A percentile compares a stretch with the other conserved stretches of the same genome.
phyloP scores from a whole-genome alignment of 1,140 invertebrate genomes.

The Nylanderia fulva region DNA sequence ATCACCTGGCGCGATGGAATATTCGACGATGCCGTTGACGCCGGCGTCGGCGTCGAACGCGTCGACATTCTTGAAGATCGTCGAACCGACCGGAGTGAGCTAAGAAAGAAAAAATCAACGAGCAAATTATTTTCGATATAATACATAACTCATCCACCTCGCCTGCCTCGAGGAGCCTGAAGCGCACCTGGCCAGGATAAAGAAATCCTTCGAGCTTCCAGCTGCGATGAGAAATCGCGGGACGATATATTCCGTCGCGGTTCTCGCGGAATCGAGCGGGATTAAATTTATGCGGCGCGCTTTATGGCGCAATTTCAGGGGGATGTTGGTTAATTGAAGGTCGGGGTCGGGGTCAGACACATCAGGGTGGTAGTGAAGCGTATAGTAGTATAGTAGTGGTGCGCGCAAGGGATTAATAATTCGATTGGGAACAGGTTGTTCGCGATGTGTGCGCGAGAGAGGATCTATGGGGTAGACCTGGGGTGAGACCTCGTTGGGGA shows the following conservation, averaged over 20 bases:
- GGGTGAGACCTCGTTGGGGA: constrained; percentile 6
- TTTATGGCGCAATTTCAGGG: constrained; percentile 14
- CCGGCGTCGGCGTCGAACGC: constrained; percentile 94
- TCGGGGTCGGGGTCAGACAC: constrained; percentile 52
- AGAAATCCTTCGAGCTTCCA: constrained; percentile 39
- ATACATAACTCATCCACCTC: background rate
- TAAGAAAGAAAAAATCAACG: constrained; percentile 82
- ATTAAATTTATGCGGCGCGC: constrained; percentile 43
- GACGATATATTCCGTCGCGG: constrained; percentile 39
- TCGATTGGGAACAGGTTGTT: constrained; percentile 42
- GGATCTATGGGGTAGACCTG: constrained; percentile 3
- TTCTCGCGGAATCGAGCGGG: constrained; percentile 39
- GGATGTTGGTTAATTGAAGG: constrained; percentile 55
- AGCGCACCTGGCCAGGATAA: background rate
- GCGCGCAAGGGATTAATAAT: constrained; percentile 46
- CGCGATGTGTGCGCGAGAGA: background rate
- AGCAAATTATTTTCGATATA: background rate
- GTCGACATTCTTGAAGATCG: constrained; percentile 93
- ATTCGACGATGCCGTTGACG: constrained; percentile 94
- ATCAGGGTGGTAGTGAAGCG: background rate
- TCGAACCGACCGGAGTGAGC: constrained; percentile 94
- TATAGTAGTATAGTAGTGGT: too few species aligned
- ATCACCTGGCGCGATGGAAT: constrained; percentile 88
- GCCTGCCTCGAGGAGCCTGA: background rate
- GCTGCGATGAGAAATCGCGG: constrained; percentile 27